Conservation (phyloP, 2,888 invertebrate genomes). For the Cecidostiba fungosa region DNA sequence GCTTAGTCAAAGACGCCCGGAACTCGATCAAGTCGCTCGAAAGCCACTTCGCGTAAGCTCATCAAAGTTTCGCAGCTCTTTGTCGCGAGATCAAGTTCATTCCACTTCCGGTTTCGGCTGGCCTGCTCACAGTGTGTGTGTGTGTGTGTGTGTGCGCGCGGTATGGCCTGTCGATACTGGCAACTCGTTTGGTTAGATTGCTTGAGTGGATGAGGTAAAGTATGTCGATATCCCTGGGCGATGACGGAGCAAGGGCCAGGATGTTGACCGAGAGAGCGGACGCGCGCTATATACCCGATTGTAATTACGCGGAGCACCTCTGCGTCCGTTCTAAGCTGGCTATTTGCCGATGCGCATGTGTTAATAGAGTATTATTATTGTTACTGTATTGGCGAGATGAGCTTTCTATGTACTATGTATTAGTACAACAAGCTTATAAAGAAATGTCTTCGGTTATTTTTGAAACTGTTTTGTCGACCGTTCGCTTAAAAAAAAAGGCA, state of each 20-base stretch:
- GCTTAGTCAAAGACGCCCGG: not conserved
- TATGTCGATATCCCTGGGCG: conserved; percentile 1
- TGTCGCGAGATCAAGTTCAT: not conserved
- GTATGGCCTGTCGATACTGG: not conserved
- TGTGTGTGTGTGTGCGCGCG: too few species aligned
- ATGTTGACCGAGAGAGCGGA: not conserved
- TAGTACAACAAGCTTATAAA: too few species aligned
- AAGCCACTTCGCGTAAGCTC: not conserved
- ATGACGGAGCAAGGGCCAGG: not conserved
- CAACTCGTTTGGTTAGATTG: conserved; percentile 10
- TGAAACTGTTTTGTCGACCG: too few species aligned
- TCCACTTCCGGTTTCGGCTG: not conserved
- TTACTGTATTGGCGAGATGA: not conserved
- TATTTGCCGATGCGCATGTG: too few species aligned
- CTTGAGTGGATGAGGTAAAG: conserved; percentile 18
- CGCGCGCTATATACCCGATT: not conserved
- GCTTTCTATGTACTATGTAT: not conserved
- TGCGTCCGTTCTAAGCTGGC: not conserved
- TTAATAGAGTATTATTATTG: not conserved
- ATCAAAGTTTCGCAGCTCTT: not conserved
- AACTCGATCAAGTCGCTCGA: conserved; percentile 2
- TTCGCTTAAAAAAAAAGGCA: too few species aligned
- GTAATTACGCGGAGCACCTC: not conserved
- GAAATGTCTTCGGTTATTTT: too few species aligned
- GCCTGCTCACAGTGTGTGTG: not conserved